A percentile compares a stretch with the other conserved stretches of the same genome.
These are phyloP conservation scores for Therioaphis trifolii DNA, from an alignment of 2,888 invertebrate genomes.

Conservation along the genomic window DNA sequence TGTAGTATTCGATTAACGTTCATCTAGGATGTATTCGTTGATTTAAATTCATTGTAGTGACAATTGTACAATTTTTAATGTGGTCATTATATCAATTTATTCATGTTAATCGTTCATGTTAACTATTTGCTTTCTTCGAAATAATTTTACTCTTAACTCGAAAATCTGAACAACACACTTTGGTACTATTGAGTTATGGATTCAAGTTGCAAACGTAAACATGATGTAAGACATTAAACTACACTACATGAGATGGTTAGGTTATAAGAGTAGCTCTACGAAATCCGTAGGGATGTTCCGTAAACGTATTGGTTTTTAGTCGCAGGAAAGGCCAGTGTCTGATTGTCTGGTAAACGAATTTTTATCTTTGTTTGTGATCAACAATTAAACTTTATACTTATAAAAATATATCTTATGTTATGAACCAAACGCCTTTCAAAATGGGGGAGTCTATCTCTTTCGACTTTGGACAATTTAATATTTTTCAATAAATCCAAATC, in stretches of 20 bases:
- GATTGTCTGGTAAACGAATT: not conserved
- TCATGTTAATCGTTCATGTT: not conserved
- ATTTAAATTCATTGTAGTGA: too few relatives aligned
- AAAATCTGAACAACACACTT: not conserved
- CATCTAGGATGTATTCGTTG: too few relatives aligned
- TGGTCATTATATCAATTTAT: too few relatives aligned
- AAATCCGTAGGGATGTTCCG: not conserved
- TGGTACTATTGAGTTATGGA: not conserved
- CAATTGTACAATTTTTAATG: too few relatives aligned
- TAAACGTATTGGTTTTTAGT: slow-evolving; percentile 5
- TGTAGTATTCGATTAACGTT: too few relatives aligned
- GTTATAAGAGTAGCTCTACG: not conserved
- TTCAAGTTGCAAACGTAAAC: not conserved
- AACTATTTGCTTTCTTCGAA: not conserved
- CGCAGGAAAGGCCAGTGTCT: not conserved
- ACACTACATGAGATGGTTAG: not conserved
- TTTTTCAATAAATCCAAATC: too few relatives aligned
- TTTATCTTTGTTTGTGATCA: not conserved
- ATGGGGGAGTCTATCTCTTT: too few relatives aligned
- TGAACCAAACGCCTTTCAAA: too few relatives aligned
- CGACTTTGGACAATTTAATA: too few relatives aligned
- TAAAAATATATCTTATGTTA: too few relatives aligned
- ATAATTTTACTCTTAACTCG: not conserved
- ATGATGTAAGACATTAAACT: not conserved
- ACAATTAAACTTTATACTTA: not conserved